Conservation (phyloP, 2,113 vertebrate genomes). For the Castor canadensis region DNA sequence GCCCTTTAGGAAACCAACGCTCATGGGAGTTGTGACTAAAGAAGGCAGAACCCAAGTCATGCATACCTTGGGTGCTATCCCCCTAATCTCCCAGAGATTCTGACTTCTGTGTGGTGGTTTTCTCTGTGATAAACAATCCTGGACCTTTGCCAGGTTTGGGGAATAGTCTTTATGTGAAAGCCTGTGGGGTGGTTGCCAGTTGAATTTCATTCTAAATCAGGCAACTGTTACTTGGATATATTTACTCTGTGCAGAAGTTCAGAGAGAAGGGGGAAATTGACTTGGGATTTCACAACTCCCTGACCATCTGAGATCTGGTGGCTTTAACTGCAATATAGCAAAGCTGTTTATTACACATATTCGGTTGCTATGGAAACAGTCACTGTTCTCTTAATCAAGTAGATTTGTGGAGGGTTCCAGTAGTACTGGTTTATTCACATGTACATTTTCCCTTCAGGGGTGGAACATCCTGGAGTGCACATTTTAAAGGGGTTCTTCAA, state of each 20-base stretch:
- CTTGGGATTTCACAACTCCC: conserved; percentile 42
- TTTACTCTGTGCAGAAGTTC: conserved; percentile 37
- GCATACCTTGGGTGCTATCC: neutral
- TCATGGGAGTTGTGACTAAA: neutral
- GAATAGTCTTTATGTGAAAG: conserved; percentile 20
- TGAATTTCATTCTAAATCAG: conserved; percentile 54
- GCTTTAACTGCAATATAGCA: neutral
- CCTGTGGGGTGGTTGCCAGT: conserved; percentile 29
- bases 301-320: conserved; percentile 4
- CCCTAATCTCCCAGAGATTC: neutral
- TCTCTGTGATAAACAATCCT: conserved; percentile 14
- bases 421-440: too few species aligned
- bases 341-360: neutral
- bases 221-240: conserved; percentile 37
- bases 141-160: neutral
- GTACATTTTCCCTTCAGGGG: neutral
- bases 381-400: neutral
- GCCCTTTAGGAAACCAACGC: neutral
- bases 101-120: neutral
- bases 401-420: neutral
- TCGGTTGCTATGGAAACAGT: neutral
- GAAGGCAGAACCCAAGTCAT: neutral
- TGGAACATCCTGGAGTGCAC: neutral
- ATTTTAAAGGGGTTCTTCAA: neutral
- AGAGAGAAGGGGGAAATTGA: conserved; percentile 19